phyloP scores from a whole-genome alignment of 30 jellyfish, hydroid and myxozoan genomes.

The Pelagia noctiluca region DNA sequence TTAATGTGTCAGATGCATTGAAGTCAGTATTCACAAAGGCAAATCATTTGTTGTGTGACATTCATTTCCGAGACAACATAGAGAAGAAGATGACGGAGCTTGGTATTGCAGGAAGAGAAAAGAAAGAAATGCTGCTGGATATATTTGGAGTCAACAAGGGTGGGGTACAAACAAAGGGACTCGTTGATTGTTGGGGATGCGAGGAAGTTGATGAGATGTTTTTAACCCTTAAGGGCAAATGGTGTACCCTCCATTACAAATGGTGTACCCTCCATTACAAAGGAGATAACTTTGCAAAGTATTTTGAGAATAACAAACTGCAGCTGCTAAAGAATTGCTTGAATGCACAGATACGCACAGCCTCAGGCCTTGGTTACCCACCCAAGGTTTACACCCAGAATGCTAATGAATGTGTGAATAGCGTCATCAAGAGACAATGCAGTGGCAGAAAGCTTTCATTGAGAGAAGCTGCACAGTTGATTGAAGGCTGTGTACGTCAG shows the following conservation, averaged over 20 bases:
- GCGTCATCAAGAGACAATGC: conserved; percentile 7
- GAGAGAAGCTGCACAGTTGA: conserved; percentile 18
- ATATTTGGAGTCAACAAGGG: conserved; percentile 40
- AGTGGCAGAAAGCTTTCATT: conserved; percentile 13
- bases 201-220: conserved; percentile 39
- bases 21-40: conserved; percentile 42
- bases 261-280: no score
- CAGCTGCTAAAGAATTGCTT: not conserved
- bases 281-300: not conserved
- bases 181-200: conserved; percentile 38
- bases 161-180: conserved; percentile 44
- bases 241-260: not conserved
- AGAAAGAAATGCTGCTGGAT: conserved; percentile 16
- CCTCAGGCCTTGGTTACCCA: conserved; percentile 24
- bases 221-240: not conserved
- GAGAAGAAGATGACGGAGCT: conserved; percentile 30
- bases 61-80: conserved; percentile 56
- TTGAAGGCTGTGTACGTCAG: conserved; percentile 21
- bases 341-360: conserved; percentile 4
- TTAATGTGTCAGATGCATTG: conserved; percentile 39
- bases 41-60: conserved; percentile 44
- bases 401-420: conserved; percentile 18
- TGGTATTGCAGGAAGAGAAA: conserved; percentile 19
- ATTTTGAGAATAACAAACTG: not conserved
- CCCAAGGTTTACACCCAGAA: conserved; percentile 25